Base-by-base conservation (phyloP, 2,888 invertebrate species). In the Thera obeliscata region DNA sequence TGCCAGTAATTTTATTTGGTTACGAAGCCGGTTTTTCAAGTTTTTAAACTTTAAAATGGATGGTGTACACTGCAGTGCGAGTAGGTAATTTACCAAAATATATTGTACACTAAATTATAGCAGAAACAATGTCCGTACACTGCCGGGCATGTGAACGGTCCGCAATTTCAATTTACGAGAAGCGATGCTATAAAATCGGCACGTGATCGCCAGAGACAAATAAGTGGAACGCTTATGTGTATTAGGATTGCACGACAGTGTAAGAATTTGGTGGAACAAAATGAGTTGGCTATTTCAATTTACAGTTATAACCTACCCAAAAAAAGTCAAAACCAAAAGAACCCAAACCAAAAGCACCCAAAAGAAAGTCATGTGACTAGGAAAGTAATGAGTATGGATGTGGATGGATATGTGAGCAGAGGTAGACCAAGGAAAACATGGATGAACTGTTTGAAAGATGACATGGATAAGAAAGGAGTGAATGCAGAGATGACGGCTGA, bases 131-230 rank as follows among this genome's bases (percentile, higher is more conserved):
- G 84, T 81, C 80, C 79, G 79, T 79, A 78, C 79, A 80, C 70
- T 78, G 64, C 75, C 72, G 74, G 77, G 71, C 76, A 66, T 74
- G 78, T 71, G 77, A 80, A 78, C 80, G 82, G 79, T 76, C 80
- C 81, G 86, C 90, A 86, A 90, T 90, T 89, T 92, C 91, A 91
- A 91, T 91, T 91, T 91, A 91, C 89, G 89, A 87, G 84, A 86
- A 81, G 79, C 82, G 78, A 84, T 80, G 88, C 92, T 84, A 93
- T 93, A 92, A 93, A 92, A 91, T 87, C 83, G 87, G 92, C 87
- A 91, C 93, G 93, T 93, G 93, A 89, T 87, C 87, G 82, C 81
- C 76, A 74, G 83, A 85, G 88, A 90, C 91, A 91, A 89, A 90
- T 90, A 91, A 88, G 83, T 85, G 83, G 85, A 81, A 79, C 83